phyloP scores from a whole-genome alignment of 1,140 invertebrate species.

The Drosophila arawakana region DNA sequence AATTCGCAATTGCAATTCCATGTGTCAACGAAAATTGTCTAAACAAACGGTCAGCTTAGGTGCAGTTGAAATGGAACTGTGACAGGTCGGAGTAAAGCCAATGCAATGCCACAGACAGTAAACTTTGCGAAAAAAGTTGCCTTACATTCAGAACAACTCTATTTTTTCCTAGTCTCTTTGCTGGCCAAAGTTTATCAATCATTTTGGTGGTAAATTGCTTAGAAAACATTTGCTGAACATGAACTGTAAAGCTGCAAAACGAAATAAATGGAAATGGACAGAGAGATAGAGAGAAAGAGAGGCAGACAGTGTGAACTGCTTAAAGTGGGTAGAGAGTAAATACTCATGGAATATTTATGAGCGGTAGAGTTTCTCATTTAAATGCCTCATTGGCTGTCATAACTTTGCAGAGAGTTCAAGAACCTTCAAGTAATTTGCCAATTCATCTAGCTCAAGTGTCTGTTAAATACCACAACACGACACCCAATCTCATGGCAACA shows the following conservation, averaged over 20 bases:
- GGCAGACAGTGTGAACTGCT: slow-evolving; percentile 13
- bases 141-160: slow-evolving; percentile 34
- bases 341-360: slow-evolving; percentile 31
- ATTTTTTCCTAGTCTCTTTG: slow-evolving; percentile 45
- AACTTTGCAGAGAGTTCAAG: slow-evolving; percentile 45
- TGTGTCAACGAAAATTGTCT: slow-evolving; percentile 79
- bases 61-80: background rate
- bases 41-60: slow-evolving; percentile 47
- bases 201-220: slow-evolving; percentile 84
- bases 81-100: slow-evolving; percentile 24
- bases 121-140: slow-evolving; percentile 52
- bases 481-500: slow-evolving; percentile 49
- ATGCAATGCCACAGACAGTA: slow-evolving; percentile 54
- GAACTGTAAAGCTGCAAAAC: slow-evolving; percentile 33
- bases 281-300: slow-evolving; percentile 8
- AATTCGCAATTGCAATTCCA: slow-evolving; percentile 53
- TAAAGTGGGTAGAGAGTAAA: background rate
- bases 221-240: slow-evolving; percentile 69
- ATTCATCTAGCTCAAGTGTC: slow-evolving; percentile 66
- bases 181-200: slow-evolving; percentile 80
- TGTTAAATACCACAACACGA: slow-evolving; percentile 59
- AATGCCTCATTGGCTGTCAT: slow-evolving; percentile 35
- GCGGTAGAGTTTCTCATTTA: slow-evolving; percentile 16
- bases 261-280: background rate
- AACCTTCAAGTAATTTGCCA: slow-evolving; percentile 63